Conservation (phyloP, 2,113 vertebrate species). For the Triplophysa dalaica region DNA sequence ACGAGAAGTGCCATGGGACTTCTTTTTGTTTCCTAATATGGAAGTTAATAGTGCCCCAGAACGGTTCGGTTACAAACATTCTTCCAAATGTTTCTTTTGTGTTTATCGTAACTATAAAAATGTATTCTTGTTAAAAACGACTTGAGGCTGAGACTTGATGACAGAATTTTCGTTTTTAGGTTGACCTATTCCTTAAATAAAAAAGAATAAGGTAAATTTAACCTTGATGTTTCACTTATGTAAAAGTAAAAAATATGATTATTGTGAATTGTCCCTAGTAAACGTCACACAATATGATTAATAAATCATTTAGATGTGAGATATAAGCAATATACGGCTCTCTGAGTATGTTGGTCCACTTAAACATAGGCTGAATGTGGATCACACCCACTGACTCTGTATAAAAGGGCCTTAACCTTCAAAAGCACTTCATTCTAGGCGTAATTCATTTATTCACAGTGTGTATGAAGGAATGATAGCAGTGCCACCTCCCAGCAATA, state of each 20-base stretch:
- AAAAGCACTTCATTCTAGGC: not conserved
- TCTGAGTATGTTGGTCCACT: not conserved
- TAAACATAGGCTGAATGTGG: not conserved
- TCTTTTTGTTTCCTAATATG: too few relatives aligned
- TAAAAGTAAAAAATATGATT: constrained; percentile 12
- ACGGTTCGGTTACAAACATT: too few relatives aligned
- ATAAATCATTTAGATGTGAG: constrained; percentile 13
- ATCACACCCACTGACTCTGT: not conserved
- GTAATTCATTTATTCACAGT: constrained; percentile 1
- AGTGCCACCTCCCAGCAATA: not conserved
- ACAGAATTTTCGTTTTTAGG: too few relatives aligned
- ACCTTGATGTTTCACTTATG: not conserved
- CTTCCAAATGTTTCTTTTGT: too few relatives aligned
- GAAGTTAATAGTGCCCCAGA: too few relatives aligned
- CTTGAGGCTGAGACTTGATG: too few relatives aligned
- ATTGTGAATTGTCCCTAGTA: not conserved
- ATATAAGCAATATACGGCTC: not conserved
- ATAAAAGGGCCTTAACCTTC: constrained; percentile 11
- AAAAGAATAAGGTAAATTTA: too few relatives aligned
- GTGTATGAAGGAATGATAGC: not conserved
- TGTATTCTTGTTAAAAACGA: too few relatives aligned
- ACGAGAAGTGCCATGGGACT: too few relatives aligned
- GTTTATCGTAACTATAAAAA: too few relatives aligned
- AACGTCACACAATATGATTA: constrained; percentile 34
- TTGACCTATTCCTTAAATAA: too few relatives aligned